These are phyloP conservation scores for human DNA, from an alignment of 2,113 vertebrate species.

Conservation along the genomic window GRCh38 chr3:194676001-194676500, in stretches of 20 bases:
- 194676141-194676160: neutral
- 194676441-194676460: neutral
- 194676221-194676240: neutral
- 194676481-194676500: neutral
- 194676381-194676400: neutral
- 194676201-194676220: neutral
- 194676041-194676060: neutral
- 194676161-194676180: neutral
- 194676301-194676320: neutral
- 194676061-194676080: neutral
- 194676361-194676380: too few relatives aligned
- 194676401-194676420: neutral
- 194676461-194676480: conserved; percentile 3
- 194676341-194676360: neutral
- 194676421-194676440: conserved; percentile 12
- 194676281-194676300: neutral
- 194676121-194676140: neutral
- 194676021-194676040: neutral
- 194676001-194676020: neutral
- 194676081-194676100: neutral
- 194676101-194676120: neutral
- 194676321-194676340: neutral
- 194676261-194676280: neutral
- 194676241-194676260: neutral
- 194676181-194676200: neutral